Conservation (phyloP, 2,888 invertebrate genomes). For the Volucella bombylans region DNA sequence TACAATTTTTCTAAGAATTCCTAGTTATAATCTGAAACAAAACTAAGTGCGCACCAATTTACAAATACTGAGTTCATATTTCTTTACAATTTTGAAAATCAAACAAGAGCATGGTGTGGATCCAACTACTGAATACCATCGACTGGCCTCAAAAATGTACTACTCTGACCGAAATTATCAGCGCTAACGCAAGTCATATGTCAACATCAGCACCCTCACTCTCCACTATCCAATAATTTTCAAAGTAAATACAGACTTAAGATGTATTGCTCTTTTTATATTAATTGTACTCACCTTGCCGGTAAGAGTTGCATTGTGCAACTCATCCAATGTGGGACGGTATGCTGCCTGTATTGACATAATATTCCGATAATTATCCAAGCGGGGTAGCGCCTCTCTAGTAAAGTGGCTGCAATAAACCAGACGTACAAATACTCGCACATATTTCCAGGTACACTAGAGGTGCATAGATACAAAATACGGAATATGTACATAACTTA, state of each 20-base stretch:
- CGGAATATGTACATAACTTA: slow-evolving; percentile 77
- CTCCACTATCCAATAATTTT: neutral
- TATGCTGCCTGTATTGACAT: slow-evolving; percentile 93
- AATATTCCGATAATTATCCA: slow-evolving; percentile 95
- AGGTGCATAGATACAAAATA: neutral
- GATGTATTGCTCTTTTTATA: no score
- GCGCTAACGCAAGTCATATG: no score
- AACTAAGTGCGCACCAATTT: no score
- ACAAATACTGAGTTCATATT: no score
- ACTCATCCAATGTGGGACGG: slow-evolving; percentile 93
- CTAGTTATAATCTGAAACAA: no score
- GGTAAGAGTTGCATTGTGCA: slow-evolving; percentile 91
- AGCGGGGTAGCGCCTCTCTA: slow-evolving; percentile 91
- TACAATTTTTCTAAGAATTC: no score
- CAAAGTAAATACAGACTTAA: neutral
- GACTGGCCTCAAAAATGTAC: no score
- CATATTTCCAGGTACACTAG: no score
- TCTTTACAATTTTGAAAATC: no score
- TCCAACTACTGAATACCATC: no score
- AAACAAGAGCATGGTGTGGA: no score
- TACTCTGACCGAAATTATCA: no score
- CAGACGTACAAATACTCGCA: neutral
- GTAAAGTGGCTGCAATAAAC: slow-evolving; percentile 88
- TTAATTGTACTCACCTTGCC: slow-evolving; percentile 86
- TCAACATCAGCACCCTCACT: neutral